Base-by-base conservation (phyloP, 2,888 invertebrate species). In the Rhagonycha lutea region DNA sequence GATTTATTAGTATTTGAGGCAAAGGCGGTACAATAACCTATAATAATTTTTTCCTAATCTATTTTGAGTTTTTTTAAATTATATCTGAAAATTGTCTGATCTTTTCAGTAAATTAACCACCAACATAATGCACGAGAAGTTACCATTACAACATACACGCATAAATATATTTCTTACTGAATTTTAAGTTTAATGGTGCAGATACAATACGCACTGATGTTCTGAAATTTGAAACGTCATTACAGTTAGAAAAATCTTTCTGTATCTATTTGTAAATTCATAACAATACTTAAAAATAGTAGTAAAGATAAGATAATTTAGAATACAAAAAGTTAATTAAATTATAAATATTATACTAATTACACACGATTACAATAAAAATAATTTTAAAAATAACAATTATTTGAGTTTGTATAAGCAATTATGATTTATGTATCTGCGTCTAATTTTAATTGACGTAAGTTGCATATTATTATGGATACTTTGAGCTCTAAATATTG, bases 161-260 rank as follows among this genome's bases (percentile, higher is more conserved):
- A 47, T 47, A 47, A 47, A 65, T 65, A 65, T 24, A 18, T 65
- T 65, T 65, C 63, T 65, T 65, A 24, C 63, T 24, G 26, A 65
- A 65, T 65, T 65, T 65, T 14, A 26, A 70, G 74, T 70, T 70
- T 70, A 74, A 74, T 74, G 74, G 74, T 70, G 70, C 61, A 74
- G 74, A 74, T 70, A 61, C 23, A 68, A 72, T 67, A 70, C 63
- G 24, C n/a, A 65, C 63, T 65, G 63, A 65, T 65, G 63, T 65
- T 23, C 26, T 65, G 26, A 65, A 26, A 65, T 65, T 65, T 65
- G 63, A 23, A 26, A 65, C n/a, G 63, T 65, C 63, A 24, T 65
- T 65, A 65, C 12, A 5, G 24, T 65, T 63, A 12, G 12, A 32
- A 26, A 32, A 32, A n/a, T 32, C 2, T n/a, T n/a, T n/a, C n/a